Percentiles rank a stretch among this genome's conserved stretches.
phyloP scores from a whole-genome alignment of 2,888 invertebrate species.

The Himalopsyche kuldschensis region DNA sequence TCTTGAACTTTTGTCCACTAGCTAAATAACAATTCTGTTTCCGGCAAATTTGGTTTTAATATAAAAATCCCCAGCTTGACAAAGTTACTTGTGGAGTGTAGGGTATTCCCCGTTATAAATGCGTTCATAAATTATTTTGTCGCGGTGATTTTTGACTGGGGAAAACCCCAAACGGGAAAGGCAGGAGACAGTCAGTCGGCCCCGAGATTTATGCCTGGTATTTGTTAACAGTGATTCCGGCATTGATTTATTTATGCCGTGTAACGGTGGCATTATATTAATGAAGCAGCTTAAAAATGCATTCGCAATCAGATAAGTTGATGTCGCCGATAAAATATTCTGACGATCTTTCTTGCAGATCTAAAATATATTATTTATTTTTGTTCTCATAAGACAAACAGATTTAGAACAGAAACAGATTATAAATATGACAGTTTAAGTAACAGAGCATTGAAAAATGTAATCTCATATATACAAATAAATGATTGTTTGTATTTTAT shows the following conservation, averaged over 20 bases:
- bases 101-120: neutral
- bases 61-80: neutral
- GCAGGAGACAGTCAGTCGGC: neutral
- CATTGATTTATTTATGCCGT: neutral
- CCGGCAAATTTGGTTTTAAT: too few species aligned
- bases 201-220: neutral
- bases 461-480: too few species aligned
- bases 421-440: too few species aligned
- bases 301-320: neutral
- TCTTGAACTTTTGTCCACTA: too few species aligned
- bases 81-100: neutral
- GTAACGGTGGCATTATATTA: neutral
- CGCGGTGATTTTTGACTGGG: neutral
- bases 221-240: neutral
- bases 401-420: too few species aligned
- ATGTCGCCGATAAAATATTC: too few species aligned
- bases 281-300: neutral
- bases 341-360: too few species aligned
- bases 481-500: too few species aligned
- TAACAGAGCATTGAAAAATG: too few species aligned
- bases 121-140: constrained; percentile 2
- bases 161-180: neutral
- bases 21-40: too few species aligned
- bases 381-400: too few species aligned
- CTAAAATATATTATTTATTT: too few species aligned